These are phyloP conservation scores for Notamacropus eugenii DNA, from an alignment of 2,797 vertebrate genomes.

Conservation along the genomic window DNA sequence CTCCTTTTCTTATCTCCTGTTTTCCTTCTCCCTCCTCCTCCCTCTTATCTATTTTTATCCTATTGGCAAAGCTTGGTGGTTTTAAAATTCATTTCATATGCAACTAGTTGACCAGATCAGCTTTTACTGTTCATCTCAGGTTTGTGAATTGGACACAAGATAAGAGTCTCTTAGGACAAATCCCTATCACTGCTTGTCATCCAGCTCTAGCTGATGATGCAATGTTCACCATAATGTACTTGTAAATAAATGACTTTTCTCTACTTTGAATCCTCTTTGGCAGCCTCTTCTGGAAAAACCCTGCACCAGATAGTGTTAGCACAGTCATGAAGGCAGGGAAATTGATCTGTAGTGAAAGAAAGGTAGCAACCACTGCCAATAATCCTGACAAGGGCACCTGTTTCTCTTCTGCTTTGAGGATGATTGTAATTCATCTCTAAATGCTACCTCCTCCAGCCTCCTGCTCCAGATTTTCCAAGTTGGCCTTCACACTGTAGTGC, in stretches of 20 bases:
- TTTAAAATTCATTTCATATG: conserved; percentile 28
- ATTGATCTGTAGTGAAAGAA: neutral
- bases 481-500: neutral
- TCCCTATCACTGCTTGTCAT: conserved; percentile 1
- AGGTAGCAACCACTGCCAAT: neutral
- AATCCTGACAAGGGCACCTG: neutral
- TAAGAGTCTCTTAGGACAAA: neutral
- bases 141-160: conserved; percentile 53
- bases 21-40: neutral
- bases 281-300: conserved; percentile 2
- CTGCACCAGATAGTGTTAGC: neutral
- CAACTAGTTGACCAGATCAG: neutral
- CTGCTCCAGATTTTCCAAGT: neutral
- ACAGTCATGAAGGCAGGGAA: conserved; percentile 2
- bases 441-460: neutral
- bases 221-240: conserved; percentile 36
- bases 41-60: conserved; percentile 30
- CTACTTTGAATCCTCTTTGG: conserved; percentile 17
- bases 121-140: conserved; percentile 47
- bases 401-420: neutral
- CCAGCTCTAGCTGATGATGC: conserved; percentile 33
- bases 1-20: neutral
- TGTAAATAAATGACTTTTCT: conserved; percentile 43
- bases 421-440: neutral
- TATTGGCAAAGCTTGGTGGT: conserved; percentile 31